Evolutionary conservation across 2,888 invertebrate genomes (phyloP), one percentile per base, ranked within the genome.

Genomic region (Apamea epomidion): DNA sequence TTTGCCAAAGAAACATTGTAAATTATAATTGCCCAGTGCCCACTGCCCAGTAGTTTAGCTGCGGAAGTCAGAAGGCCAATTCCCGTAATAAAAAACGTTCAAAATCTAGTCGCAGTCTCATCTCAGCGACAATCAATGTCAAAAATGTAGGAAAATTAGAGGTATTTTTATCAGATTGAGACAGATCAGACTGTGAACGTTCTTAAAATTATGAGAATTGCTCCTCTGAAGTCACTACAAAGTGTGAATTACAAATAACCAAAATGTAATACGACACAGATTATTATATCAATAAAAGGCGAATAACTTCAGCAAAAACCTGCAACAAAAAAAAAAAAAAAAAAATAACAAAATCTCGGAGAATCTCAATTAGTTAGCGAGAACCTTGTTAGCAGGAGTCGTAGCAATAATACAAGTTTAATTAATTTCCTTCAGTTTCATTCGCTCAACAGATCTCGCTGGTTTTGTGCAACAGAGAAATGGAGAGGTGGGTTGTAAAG

Each of bases 341-440:
- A 83, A 83, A 69, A 72, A 80, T 72, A 73, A 72, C 51, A 69
- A 83, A 83, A 76, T 70, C 83, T 70, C 51, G 48, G 73, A 76
- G 83, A 83, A 80, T 75, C 81, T 81, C 81, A 81, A 76, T 81
- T 81, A 81, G 80, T 80, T 65, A 67, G 75, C 58, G 70, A 76
- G 76, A 70, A 83, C 70, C 76, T 84, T 73, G 81, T 76, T 74
- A 76, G 76, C 80, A n/a, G 65, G 72, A 83, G 68, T 80, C 80
- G 73, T 65, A 62, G 72, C 80, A 83, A 80, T 83, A 83, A 83
- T 80, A 83, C 80, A 83, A 83, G 83, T 83, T 83, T 83, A 80
- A 83, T 84, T 84, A 81, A 83, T 84, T 84, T 84, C 65, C 58
- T 84, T 83, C 83, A 76, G 75, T 80, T 65, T 54, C 60, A 76